Evolutionary conservation across 1,140 invertebrate species (phyloP).

Genomic region (Mizuhopecten yessoensis): DNA sequence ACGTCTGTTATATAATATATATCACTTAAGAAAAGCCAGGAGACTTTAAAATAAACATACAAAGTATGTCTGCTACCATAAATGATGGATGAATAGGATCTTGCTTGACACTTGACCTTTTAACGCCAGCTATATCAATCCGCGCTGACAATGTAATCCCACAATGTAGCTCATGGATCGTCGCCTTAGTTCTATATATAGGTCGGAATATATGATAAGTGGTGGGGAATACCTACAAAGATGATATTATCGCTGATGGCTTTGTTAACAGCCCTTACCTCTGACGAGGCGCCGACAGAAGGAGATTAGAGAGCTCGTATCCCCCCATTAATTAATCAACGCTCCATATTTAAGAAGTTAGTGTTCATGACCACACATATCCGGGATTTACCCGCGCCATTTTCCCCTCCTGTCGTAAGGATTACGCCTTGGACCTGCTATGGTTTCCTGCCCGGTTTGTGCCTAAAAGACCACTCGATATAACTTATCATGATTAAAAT

Average conservation of each 20-base stretch:
- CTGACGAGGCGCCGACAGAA: background rate
- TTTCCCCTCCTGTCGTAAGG: background rate
- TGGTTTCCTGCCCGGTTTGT: background rate
- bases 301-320: background rate
- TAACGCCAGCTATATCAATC: background rate
- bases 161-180: background rate
- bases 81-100: background rate
- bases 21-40: background rate
- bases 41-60: background rate
- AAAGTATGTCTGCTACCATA: background rate
- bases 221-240: background rate
- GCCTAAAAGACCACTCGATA: background rate
- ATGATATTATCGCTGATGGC: background rate
- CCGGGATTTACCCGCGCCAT: background rate
- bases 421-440: background rate
- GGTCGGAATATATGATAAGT: background rate
- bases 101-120: background rate
- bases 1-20: too few relatives aligned
- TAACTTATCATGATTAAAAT: background rate
- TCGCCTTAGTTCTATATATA: background rate
- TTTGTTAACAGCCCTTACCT: background rate
- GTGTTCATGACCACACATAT: background rate
- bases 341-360: background rate
- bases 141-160: constrained; percentile 14
- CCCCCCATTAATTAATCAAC: background rate